Percentiles rank a stretch among this genome's conserved stretches.
Evolutionary conservation across 2,113 vertebrate species (phyloP).

Genomic region (Corythaeola cristata): DNA sequence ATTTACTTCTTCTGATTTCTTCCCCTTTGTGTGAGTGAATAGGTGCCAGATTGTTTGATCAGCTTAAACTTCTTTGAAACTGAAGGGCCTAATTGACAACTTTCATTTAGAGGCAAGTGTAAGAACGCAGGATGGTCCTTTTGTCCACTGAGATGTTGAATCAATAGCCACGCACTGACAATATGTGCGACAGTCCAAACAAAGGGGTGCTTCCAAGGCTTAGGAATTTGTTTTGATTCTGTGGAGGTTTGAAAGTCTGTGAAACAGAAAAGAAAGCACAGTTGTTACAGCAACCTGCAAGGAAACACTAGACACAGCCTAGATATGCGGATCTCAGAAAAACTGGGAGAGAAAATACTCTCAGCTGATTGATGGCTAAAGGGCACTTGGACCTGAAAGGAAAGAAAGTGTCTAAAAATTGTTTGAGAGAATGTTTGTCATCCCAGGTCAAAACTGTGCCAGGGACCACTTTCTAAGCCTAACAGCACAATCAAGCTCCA

Average conservation of each 20-base stretch:
- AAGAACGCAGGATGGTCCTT: conserved; percentile 37
- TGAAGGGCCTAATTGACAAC: conserved; percentile 62
- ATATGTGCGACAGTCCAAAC: neutral
- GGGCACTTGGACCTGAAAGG: neutral
- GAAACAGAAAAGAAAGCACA: conserved; percentile 45
- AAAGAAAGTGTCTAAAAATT: conserved; percentile 4
- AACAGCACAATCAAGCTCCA: neutral
- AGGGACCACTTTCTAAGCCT: neutral
- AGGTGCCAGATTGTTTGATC: conserved; percentile 54
- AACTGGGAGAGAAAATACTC: neutral
- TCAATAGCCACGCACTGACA: conserved; percentile 18
- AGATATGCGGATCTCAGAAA: neutral
- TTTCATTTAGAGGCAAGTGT: conserved; percentile 61
- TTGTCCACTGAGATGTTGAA: conserved; percentile 46
- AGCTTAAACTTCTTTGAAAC: conserved; percentile 58
- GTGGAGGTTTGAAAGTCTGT: neutral
- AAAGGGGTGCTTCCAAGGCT: conserved; percentile 64
- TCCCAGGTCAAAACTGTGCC: neutral
- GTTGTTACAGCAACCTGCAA: conserved; percentile 61
- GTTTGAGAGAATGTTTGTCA: neutral
- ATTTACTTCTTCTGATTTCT: conserved; percentile 56
- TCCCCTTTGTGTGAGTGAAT: conserved; percentile 24
- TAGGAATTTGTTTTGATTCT: conserved; percentile 58
- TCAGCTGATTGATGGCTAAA: conserved; percentile 22
- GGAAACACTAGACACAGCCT: neutral